Evolutionary conservation across 2,113 vertebrate species (phyloP), one percentile per base, ranked within the genome.

Genomic region (Cryptotis parvus): DNA sequence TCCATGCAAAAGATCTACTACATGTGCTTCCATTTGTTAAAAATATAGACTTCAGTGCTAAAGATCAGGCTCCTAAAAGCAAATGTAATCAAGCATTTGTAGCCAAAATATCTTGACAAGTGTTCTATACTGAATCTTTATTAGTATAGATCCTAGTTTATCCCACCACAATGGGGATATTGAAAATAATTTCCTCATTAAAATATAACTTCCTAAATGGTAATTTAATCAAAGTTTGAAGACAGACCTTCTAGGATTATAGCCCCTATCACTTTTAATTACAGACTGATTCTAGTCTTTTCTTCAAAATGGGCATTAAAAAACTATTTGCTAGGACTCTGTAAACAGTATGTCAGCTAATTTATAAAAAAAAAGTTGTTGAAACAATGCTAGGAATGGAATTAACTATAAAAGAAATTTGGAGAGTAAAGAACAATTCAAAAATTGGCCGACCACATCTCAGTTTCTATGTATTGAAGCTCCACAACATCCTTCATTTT

Each of bases 401-500:
- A 58, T 58, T 58, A 58, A 58, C 55, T 24, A 58, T 22, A 22
- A 58, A 58, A 58, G 55, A 58, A 58, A 22, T 58, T 58, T 58
- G 8, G 55, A 58, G 3, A 22, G 6, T 58, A 58, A 4, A 58
- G 45, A 3, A 58, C 15, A 58, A 0, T 58, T 58, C 55, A 58
- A 24, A 58, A 58, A 58, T 58, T 22, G 22, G 3, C 14, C 22
- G n/a, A 22, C 29, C 0, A 9, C 0, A 4, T 15, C 3, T 73
- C 4, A 2, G 0, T 61, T 1, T 65, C 31, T 24, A 6, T 2
- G 4, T 0, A 24, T 89, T 41, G 4, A 24, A 35, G 4, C 5
- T 1, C 9, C 43, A 11, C 9, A 16, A 22, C 4, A 22, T 6
- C 5, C 2, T 49, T 2, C 33, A 9, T 4, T 33, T 1, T 4